phyloP scores from a whole-genome alignment of 2,797 vertebrate species.

The Merluccius polli region DNA sequence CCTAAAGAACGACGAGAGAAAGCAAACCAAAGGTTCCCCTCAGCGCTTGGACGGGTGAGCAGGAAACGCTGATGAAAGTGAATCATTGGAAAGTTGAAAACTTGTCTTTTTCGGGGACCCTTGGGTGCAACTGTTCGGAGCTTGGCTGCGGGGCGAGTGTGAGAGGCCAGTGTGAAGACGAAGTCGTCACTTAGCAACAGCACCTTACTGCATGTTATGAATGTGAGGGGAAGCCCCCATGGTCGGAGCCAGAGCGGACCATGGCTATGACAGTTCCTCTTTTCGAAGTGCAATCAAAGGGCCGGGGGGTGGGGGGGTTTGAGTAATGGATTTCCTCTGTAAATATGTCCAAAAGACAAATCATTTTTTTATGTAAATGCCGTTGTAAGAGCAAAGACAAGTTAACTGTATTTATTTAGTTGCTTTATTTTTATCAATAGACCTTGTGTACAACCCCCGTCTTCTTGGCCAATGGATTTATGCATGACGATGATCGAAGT shows the following conservation, averaged over 20 bases:
- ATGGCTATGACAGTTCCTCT: background rate
- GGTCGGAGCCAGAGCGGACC: background rate
- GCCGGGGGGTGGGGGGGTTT: background rate
- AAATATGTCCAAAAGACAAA: conserved; percentile 9
- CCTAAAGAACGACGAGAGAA: conserved; percentile 48
- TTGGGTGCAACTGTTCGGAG: conserved; percentile 53
- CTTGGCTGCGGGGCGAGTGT: conserved; percentile 26
- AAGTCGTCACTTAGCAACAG: conserved; percentile 75
- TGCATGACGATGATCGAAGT: background rate
- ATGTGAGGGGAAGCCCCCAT: background rate
- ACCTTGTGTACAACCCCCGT: background rate
- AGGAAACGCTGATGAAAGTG: conserved; percentile 62
- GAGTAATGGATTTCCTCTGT: conserved; percentile 9
- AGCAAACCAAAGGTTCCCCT: conserved; percentile 46
- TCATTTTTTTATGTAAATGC: conserved; percentile 1
- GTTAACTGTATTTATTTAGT: background rate
- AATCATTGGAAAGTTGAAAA: conserved; percentile 55
- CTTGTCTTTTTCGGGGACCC: conserved; percentile 45
- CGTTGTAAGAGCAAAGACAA: background rate
- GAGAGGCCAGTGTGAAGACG: conserved; percentile 47
- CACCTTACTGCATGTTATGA: conserved; percentile 10
- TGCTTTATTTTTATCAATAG: conserved; percentile 2
- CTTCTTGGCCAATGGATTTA: background rate
- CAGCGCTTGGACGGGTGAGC: conserved; percentile 47
- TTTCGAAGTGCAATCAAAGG: background rate